These are phyloP conservation scores for Hippopotamyrus pictus DNA, from an alignment of 2,797 vertebrate species.

Conservation along the genomic window DNA sequence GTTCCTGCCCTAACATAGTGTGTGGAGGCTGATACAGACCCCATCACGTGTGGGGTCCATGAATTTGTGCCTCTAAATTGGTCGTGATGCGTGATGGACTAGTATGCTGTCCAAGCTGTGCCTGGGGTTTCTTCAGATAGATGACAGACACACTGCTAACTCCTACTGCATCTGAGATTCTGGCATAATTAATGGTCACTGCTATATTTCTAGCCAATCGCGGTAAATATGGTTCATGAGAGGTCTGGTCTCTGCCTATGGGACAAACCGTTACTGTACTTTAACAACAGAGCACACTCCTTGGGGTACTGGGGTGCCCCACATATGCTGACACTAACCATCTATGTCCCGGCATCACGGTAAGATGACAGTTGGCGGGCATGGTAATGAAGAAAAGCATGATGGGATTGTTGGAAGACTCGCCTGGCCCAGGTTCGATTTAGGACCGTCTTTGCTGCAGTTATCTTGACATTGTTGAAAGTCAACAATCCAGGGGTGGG, in stretches of 20 bases:
- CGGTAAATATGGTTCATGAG: not conserved
- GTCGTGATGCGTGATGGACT: not conserved
- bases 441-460: not conserved
- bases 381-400: not conserved
- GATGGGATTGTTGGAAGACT: not conserved
- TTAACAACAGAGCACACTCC: not conserved
- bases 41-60: not conserved
- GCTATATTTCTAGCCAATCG: not conserved
- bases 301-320: not conserved
- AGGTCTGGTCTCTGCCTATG: not conserved
- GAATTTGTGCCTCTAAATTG: not conserved
- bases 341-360: not conserved
- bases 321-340: not conserved
- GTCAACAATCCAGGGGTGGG: not conserved
- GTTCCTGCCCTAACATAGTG: not conserved
- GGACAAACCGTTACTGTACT: not conserved
- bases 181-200: not conserved
- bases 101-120: not conserved
- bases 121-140: not conserved
- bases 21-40: not conserved
- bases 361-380: not conserved
- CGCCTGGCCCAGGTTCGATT: not conserved
- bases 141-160: not conserved
- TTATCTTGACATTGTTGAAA: not conserved
- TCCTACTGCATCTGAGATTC: not conserved